Base-by-base conservation (phyloP, 2,113 vertebrate genomes). In the Phainopepla nitens region DNA sequence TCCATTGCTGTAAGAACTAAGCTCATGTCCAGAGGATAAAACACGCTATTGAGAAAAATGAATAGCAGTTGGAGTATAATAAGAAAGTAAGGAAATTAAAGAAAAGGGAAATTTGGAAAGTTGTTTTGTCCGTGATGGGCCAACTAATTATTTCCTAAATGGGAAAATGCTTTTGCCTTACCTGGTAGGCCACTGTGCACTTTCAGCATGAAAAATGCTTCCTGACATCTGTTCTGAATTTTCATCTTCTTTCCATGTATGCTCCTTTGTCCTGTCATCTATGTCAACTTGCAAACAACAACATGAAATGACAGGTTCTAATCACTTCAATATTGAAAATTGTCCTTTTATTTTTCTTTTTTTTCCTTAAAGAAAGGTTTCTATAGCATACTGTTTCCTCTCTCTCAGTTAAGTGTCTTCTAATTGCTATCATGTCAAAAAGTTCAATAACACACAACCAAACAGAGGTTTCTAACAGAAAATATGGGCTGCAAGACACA, bases 181-280 rank as follows among this genome's bases (percentile, higher is more conserved):
- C 95, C 93, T 96, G 42, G 57, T 56, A 70, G 89, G 82, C 85
- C 84, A 96, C 91, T 75, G 53, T 88, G 93, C 41, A 86, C 23
- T 31, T 91, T 92, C 72, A 77, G 56, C 64, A 91, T 71, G 82
- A 82, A 93, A 89, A 91, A 88, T 54, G 36, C 39, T 91, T 95
- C 87, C 89, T 95, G 84, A 94, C 98, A 98, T 97, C 96, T 97
- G 92, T 84, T 98, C 90, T 86, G 82, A 90, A 97, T 97, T 97
- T 97, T 95, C 86, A 50, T 97, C 80, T 93, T 54, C 82, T 89
- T 96, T 94, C 79, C 80, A 61, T 64, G 66, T 66, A 66, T 75
- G 41, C 53, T 93, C n/a, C 84, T 96, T 82, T 72, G 87, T 91
- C 89, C 79, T 90, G 85, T 97, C 95, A 95, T 90, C 84, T 93